Evolutionary conservation across 2,888 invertebrate species (phyloP).

Genomic region (Folsomia candida): DNA sequence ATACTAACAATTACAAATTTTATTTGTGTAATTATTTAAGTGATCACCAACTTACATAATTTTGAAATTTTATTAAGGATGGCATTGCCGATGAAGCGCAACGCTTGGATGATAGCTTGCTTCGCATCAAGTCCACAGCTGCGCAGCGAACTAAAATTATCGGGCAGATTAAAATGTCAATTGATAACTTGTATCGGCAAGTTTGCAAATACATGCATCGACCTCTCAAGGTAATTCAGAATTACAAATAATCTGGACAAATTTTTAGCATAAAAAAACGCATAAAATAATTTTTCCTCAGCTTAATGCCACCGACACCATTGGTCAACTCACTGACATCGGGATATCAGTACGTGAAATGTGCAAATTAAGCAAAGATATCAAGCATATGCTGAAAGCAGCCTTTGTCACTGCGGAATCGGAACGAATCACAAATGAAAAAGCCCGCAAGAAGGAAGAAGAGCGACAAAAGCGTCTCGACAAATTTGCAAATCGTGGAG

Average conservation of each 20-base stretch:
- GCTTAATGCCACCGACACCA: constrained; percentile 37
- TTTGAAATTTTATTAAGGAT: too few species aligned
- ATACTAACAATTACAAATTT: too few species aligned
- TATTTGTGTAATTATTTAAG: too few species aligned
- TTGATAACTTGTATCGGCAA: constrained; percentile 45
- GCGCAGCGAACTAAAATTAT: constrained; percentile 45
- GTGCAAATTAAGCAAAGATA: constrained; percentile 43
- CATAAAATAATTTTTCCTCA: neutral
- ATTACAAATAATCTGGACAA: neutral
- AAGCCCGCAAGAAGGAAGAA: constrained; percentile 12
- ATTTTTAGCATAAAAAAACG: too few species aligned
- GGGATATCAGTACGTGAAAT: constrained; percentile 44
- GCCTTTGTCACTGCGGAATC: constrained; percentile 36
- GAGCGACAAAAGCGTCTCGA: neutral
- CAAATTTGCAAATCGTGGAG: neutral
- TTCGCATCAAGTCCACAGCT: constrained; percentile 45
- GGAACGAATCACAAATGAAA: constrained; percentile 26
- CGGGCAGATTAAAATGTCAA: constrained; percentile 48
- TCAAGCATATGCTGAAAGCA: constrained; percentile 43
- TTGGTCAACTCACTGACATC: constrained; percentile 45
- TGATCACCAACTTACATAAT: too few species aligned
- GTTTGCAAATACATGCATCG: constrained; percentile 46
- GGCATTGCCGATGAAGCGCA: constrained; percentile 36
- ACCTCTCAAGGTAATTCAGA: constrained; percentile 19
- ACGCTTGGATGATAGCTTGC: constrained; percentile 42